Evolutionary conservation across 1,140 invertebrate genomes (phyloP).

Genomic region (Monochamus saltuarius): DNA sequence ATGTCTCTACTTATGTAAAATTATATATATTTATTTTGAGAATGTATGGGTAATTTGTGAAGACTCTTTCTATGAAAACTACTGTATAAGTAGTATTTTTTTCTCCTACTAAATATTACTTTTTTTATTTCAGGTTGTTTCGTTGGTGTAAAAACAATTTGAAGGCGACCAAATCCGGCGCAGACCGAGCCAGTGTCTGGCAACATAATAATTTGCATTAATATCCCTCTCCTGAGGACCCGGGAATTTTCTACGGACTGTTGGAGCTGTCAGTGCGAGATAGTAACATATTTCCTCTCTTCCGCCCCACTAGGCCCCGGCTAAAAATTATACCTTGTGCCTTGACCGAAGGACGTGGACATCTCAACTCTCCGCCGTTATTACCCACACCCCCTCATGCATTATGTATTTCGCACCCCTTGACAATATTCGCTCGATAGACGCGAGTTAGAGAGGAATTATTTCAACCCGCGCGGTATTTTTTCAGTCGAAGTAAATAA

Average conservation of each 20-base stretch:
- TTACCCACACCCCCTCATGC: conserved; percentile 31
- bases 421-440: conserved; percentile 14
- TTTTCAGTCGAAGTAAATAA: no score
- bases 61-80: no score
- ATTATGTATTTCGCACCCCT: conserved; percentile 37
- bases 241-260: conserved; percentile 18
- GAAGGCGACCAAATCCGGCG: not conserved
- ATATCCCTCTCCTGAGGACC: conserved; percentile 26
- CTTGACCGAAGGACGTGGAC: conserved; percentile 39
- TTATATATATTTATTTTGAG: no score
- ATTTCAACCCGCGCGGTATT: conserved; percentile 5
- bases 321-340: conserved; percentile 45
- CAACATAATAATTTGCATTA: conserved; percentile 39
- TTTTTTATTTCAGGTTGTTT: no score
- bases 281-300: conserved; percentile 45
- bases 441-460: conserved; percentile 15
- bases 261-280: conserved; percentile 34
- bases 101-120: no score
- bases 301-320: conserved; percentile 37
- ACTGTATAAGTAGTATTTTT: no score
- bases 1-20: no score
- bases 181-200: conserved; percentile 10
- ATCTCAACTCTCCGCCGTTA: conserved; percentile 34
- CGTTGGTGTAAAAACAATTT: no score
- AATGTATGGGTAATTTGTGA: no score